Evolutionary conservation across 2,797 vertebrate genomes (phyloP), one percentile per base, ranked within the genome.

Genomic region (Enteromius treurensis): DNA sequence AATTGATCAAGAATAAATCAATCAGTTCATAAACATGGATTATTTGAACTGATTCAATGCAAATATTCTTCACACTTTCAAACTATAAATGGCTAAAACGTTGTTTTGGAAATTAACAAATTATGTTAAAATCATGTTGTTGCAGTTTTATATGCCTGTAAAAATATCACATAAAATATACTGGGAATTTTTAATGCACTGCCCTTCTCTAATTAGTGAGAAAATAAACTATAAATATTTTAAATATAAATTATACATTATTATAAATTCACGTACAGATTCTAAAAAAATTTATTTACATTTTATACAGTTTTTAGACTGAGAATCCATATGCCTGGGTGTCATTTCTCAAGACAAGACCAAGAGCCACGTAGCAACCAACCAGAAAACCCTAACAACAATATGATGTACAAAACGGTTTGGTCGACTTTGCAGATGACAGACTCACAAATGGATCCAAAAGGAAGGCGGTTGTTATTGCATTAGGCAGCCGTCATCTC

Each of bases 401-500:
- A 29, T 64, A 29, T 58, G 69, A 51, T 26, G 5, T 23, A 47
- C 77, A 53, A 8, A 55, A 42, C 3, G 0, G 14, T 26, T 65
- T 2, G 10, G 5, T 45, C 15, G 11, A 77, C 29, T 58, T 29
- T 55, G 51, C 9, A 14, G 17, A 80, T 15, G 47, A 62, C 64
- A 47, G 53, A 51, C 71, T 62, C 51, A 60, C 14, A 78, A 84
- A 77, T 42, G 55, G 76, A 26, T 40, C 32, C 13, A 42, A 69
- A 71, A 23, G 42, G 34, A 65, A 81, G 58, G 51, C 60, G 49
- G 65, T 45, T 73, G 76, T 76, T 80, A 86, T 62, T 76, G 67
- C 76, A 84, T 87, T 79, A 81, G 78, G 70, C n/a, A 47, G 71
- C 81, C 70, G 13, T 64, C 49, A 15, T 29, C n/a, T 62, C 71